These are phyloP conservation scores for Machimus atricapillus DNA, from an alignment of 2,888 invertebrate genomes.

Conservation along the genomic window DNA sequence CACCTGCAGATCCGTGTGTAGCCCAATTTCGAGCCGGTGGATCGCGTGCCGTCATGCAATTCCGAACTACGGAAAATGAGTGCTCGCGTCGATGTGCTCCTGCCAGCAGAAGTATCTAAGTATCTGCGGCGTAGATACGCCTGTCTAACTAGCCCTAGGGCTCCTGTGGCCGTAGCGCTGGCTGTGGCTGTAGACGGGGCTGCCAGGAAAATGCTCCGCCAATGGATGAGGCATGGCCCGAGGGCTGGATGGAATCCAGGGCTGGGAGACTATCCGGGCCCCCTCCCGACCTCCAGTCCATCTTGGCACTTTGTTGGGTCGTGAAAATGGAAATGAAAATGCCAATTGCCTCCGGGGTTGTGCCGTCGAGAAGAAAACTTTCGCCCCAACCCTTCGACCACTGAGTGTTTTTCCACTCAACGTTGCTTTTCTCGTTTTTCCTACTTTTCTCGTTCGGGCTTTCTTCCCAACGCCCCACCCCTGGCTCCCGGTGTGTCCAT, in stretches of 20 bases:
- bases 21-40: slow-evolving; percentile 39
- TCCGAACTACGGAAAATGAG: slow-evolving; percentile 49
- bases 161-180: background rate
- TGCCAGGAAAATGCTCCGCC: background rate
- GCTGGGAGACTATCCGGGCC: background rate
- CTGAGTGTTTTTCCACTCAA: background rate
- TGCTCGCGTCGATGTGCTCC: slow-evolving; percentile 31
- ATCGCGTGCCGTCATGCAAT: slow-evolving; percentile 62
- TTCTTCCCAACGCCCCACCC: background rate
- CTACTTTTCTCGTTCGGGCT: background rate
- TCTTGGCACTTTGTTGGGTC: background rate
- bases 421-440: background rate
- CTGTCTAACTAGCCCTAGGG: background rate
- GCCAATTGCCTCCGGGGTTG: slow-evolving; percentile 38
- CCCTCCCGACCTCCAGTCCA: background rate
- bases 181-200: background rate
- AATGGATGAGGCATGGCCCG: slow-evolving; percentile 12
- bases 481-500: background rate
- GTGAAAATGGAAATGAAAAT: slow-evolving; percentile 40
- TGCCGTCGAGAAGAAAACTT: slow-evolving; percentile 12
- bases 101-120: background rate
- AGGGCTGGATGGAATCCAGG: background rate
- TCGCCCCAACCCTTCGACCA: background rate
- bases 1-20: background rate
- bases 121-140: background rate